These are phyloP conservation scores for Pseudomyrmex concolor DNA, from an alignment of 1,140 invertebrate genomes.

Conservation along the genomic window DNA sequence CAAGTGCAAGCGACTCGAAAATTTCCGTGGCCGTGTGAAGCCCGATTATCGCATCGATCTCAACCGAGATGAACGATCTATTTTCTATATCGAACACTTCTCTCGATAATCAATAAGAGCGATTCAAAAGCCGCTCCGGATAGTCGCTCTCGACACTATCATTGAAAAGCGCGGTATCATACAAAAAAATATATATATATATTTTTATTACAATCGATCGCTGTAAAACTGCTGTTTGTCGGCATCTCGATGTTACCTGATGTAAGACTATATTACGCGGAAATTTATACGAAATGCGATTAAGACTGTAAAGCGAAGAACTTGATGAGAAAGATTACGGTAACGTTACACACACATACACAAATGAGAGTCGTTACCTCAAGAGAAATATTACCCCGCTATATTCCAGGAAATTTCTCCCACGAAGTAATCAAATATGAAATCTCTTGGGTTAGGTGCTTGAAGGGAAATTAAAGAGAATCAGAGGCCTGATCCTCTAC, in stretches of 20 bases:
- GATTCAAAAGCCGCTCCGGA: background rate
- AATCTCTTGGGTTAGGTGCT: constrained; percentile 67
- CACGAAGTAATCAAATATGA: constrained; percentile 38
- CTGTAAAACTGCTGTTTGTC: background rate
- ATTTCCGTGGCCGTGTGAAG: constrained; percentile 43
- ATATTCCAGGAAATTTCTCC: constrained; percentile 21
- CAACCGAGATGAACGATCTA: background rate
- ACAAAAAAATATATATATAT: background rate
- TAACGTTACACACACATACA: background rate
- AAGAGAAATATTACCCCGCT: constrained; percentile 31
- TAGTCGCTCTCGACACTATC: background rate
- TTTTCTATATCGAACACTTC: background rate
- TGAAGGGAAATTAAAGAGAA: constrained; percentile 66
- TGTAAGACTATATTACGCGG: background rate
- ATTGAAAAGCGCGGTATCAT: background rate
- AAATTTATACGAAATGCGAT: background rate
- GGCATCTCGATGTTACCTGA: no score
- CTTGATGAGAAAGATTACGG: background rate
- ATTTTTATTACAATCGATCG: background rate
- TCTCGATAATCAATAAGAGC: background rate
- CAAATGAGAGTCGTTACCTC: constrained; percentile 20
- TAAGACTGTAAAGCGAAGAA: background rate
- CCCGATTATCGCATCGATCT: constrained; percentile 23
- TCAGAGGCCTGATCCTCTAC: constrained; percentile 42
- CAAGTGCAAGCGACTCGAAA: constrained; percentile 55